phyloP scores from a whole-genome alignment of 35 echinoderm and acorn worm genomes.

The Heliocidaris tuberculata region DNA sequence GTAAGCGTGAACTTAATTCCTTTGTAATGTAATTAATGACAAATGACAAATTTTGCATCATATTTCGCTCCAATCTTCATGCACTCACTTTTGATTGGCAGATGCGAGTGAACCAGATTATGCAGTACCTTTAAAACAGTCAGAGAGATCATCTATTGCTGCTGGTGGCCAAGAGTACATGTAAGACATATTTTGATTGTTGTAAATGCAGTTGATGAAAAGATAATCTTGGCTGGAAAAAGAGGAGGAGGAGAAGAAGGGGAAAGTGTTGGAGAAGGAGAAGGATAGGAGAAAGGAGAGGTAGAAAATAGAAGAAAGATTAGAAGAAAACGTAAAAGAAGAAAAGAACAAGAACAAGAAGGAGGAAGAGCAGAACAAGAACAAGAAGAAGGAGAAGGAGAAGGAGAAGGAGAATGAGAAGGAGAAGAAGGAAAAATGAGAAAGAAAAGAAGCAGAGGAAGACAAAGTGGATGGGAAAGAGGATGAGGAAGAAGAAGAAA shows the following conservation, averaged over 20 bases:
- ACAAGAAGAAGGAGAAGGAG: neutral
- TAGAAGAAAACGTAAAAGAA: neutral
- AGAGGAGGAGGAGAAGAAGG: too few species aligned
- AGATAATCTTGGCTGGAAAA: too few species aligned
- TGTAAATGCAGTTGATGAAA: too few species aligned
- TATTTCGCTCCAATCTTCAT: neutral
- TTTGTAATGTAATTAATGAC: too few species aligned
- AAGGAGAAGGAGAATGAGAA: neutral
- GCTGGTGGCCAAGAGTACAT: neutral
- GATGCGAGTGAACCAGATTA: neutral
- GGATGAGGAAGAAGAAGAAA: neutral
- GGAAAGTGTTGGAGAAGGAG: too few species aligned
- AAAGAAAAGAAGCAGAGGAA: neutral
- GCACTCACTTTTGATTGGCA: neutral
- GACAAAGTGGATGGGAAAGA: neutral
- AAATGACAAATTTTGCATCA: neutral
- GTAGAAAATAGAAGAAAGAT: neutral
- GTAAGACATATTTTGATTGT: neutral
- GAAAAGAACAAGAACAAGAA: neutral
- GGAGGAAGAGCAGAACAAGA: neutral
- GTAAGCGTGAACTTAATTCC: too few species aligned
- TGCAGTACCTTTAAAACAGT: neutral
- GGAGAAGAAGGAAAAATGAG: neutral
- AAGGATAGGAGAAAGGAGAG: neutral
- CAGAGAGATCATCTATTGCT: neutral